Percentiles rank a stretch among this genome's conserved stretches.
phyloP scores from a whole-genome alignment of 2,113 vertebrate species.

The Onychostruthus taczanowskii region DNA sequence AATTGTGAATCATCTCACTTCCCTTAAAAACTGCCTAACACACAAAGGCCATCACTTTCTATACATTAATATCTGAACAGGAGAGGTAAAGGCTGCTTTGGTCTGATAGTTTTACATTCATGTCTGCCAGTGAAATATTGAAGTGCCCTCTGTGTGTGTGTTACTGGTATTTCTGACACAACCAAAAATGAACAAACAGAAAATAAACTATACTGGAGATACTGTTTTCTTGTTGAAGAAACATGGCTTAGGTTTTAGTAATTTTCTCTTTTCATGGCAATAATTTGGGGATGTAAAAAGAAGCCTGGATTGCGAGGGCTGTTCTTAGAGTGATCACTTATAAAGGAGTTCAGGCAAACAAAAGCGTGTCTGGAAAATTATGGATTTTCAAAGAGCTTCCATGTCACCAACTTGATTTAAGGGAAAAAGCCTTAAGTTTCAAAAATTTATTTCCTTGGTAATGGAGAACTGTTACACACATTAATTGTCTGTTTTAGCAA shows the following conservation, averaged over 20 bases:
- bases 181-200: not conserved
- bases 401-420: not conserved
- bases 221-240: not conserved
- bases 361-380: not conserved
- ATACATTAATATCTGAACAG: not conserved
- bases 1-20: not conserved
- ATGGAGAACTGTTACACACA: rapidly evolving
- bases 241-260: not conserved
- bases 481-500: not conserved
- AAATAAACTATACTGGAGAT: not conserved
- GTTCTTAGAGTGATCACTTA: not conserved
- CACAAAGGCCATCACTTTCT: not conserved
- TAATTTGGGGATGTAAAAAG: not conserved
- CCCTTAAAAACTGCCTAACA: not conserved
- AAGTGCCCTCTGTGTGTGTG: not conserved
- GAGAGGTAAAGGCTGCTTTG: not conserved
- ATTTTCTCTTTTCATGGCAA: not conserved
- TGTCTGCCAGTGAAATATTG: not conserved
- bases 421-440: not conserved
- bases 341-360: not conserved
- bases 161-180: not conserved
- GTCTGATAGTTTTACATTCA: not conserved
- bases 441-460: not conserved
- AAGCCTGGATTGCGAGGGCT: not conserved
- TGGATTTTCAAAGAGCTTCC: not conserved